These are phyloP conservation scores for Teleogryllus oceanicus DNA, from an alignment of 2,888 invertebrate species.

Conservation along the genomic window DNA sequence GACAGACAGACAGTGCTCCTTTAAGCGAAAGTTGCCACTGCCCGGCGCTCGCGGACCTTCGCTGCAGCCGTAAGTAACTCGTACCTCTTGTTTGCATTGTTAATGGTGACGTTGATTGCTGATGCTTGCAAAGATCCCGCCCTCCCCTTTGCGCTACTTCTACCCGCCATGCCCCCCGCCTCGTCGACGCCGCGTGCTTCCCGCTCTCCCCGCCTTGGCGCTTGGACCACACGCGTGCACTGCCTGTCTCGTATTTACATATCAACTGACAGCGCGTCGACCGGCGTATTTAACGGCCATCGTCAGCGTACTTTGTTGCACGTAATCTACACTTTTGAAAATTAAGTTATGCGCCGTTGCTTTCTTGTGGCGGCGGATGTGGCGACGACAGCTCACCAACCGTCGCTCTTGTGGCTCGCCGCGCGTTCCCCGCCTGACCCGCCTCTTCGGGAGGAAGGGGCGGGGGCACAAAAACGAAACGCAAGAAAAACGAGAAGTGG, in stretches of 20 bases:
- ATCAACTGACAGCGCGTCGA: too few species aligned
- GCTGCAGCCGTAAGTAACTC: not conserved
- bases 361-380: too few species aligned
- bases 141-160: too few species aligned
- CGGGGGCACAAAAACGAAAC: not conserved
- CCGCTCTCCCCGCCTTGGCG: too few species aligned
- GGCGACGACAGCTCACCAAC: not conserved
- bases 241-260: too few species aligned
- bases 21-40: not conserved
- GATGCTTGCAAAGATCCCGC: not conserved
- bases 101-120: not conserved
- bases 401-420: not conserved
- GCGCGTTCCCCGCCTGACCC: not conserved
- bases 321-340: too few species aligned
- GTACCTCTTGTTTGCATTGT: not conserved
- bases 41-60: conserved; percentile 3
- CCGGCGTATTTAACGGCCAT: too few species aligned
- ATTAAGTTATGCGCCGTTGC: too few species aligned
- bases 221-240: too few species aligned
- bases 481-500: not conserved
- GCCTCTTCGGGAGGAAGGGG: not conserved
- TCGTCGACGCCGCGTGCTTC: too few species aligned
- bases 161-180: too few species aligned
- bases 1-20: not conserved
- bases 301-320: too few species aligned